Evolutionary conservation across 1,140 invertebrate species (phyloP), one percentile per base, ranked within the genome.

Genomic region (Sinella curviseta): DNA sequence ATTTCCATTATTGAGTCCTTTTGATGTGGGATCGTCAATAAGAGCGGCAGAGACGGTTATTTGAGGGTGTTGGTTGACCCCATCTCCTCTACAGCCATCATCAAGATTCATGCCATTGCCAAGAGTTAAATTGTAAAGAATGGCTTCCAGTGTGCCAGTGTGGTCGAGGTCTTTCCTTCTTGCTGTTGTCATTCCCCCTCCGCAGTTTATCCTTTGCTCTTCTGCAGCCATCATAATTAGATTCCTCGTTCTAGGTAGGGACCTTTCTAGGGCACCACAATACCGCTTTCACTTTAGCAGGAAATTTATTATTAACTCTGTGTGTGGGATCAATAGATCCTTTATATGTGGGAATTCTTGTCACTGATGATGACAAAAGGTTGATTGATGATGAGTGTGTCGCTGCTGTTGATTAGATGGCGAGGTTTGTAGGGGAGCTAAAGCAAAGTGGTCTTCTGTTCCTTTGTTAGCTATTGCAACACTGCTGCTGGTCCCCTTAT

Each of bases 71-170:
- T 70, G 65, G 65, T 8, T 70, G 65, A 30, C 65, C 65, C 65
- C 65, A 30, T 70, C 65, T 70, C 65, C 65, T 70, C 65, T 70
- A 33, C 65, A 70, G 24, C 65, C 65, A 14, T 70, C 65, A 30
- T 70, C 65, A 2, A 70, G 30, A 70, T 33, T 70, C 65, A 70
- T 70, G n/a, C 30, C 31, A 70, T 33, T 70, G 30, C 65, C 65
- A 70, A 70, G 26, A 31, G 65, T 70, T 30, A 70, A 33, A 30
- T 70, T 70, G 65, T 70, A 70, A 70, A 70, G 65, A 70, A 70
- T 70, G 28, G 65, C 65, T 70, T 70, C 65, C 26, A 70, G 31
- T 33, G 65, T 16, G 8, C 65, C 65, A 33, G 8, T 33, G 30
- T 70, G 65, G 26, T 70, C 65, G 4, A 70, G 65, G 26, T 70